Base-by-base conservation (phyloP, 2,888 invertebrate genomes). In the Sinelater perroti region DNA sequence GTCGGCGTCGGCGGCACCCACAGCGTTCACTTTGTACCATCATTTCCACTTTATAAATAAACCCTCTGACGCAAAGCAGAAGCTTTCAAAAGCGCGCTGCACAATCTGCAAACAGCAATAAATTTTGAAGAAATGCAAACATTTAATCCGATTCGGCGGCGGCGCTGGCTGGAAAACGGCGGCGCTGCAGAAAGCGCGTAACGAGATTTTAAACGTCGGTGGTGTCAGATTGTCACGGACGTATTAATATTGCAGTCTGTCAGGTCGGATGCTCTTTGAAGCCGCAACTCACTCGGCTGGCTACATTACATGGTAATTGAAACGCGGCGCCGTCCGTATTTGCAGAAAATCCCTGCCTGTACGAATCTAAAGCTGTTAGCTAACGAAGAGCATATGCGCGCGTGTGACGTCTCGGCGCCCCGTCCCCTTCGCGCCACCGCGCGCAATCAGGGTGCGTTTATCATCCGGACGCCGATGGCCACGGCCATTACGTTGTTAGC, bases 231-330 rank as follows among this genome's bases (percentile, higher is more conserved):
- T 44, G 52, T 52, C 52, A 40, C 8, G 11, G 7, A 16, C 31
- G 30, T 28, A 36, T 53, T 35, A 53, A 45, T 35, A 36, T 18
- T 8, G 26, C 13, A 26, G 38, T 36, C 53, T 53, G 53, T 53
- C 45, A 53, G 53, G 24, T 53, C 53, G 53, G 44, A 16, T 45
- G 35, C 18, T 52, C 53, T 53, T 53, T 45, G 53, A 53, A 36
- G 44, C 35, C 28, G 36, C 53, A 45, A 33, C 36, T 45, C 53
- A 53, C 35, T 53, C 36, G 36, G 36, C 17, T 45, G 24, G 24
- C 17, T 45, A 24, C 35, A 53, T 53, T 53, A 53, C 45, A 45
- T 45, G 53, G 45, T 53, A 53, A 53, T 53, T 53, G 53, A 53
- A 53, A 45, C 45, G 35, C 53, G 45, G 44, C 45, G 45, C 45